Evolutionary conservation across 2,797 vertebrate species (phyloP).

Genomic region (Scolopax bukidnonensis): DNA sequence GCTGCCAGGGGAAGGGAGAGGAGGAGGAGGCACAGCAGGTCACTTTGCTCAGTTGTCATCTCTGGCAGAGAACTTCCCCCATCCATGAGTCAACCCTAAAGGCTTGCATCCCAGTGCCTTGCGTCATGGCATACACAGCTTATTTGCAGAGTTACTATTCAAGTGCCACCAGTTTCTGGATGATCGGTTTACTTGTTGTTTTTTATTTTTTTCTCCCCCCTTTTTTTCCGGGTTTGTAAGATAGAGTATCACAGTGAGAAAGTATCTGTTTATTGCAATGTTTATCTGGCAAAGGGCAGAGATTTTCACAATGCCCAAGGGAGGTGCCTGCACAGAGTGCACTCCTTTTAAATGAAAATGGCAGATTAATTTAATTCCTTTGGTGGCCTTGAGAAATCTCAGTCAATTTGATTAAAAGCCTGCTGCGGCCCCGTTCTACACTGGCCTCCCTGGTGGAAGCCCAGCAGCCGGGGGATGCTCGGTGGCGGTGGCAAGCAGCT

Average conservation of each 20-base stretch:
- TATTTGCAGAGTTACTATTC: background rate
- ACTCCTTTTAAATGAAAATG: background rate
- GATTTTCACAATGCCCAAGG: background rate
- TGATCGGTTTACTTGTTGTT: background rate
- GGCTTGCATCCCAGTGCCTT: background rate
- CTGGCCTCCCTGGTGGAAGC: background rate
- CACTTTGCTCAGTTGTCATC: fast-evolving
- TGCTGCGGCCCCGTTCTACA: fast-evolving
- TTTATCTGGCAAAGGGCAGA: background rate
- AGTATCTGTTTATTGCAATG: background rate
- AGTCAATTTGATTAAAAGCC: background rate
- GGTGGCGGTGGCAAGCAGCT: background rate
- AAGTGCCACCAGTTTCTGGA: background rate
- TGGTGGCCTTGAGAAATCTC: background rate
- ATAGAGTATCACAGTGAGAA: background rate
- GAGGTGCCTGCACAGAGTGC: background rate
- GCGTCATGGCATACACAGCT: background rate
- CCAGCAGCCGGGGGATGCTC: fast-evolving
- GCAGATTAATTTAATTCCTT: conserved; percentile 8
- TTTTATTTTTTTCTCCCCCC: fast-evolving
- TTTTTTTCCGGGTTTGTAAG: background rate
- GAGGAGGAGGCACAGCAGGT: background rate
- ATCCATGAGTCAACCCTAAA: background rate
- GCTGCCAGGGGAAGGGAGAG: background rate
- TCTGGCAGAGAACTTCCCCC: background rate